Percentiles rank a stretch among this genome's conserved stretches.
Evolutionary conservation across 2,113 vertebrate genomes (phyloP).

Genomic region (Oryzias melastigma): DNA sequence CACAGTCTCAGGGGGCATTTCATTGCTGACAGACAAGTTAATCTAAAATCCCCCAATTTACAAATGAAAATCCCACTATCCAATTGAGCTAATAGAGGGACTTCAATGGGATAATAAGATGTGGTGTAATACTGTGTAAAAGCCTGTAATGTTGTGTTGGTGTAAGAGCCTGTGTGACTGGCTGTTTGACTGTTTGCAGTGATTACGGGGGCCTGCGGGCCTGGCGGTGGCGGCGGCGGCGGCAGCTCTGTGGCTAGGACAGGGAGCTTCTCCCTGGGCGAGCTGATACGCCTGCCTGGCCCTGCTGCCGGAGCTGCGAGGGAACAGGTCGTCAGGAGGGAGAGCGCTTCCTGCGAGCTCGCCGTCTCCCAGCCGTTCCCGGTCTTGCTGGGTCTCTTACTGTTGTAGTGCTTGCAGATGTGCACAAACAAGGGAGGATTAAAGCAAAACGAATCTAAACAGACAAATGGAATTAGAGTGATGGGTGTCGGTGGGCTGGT

Average conservation of each 20-base stretch:
- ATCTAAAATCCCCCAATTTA: conserved; percentile 83
- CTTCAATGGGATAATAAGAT: conserved; percentile 83
- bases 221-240: conserved; percentile 40
- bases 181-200: conserved; percentile 76
- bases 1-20: conserved; percentile 74
- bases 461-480: conserved; percentile 83
- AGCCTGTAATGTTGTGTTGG: conserved; percentile 81
- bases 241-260: conserved; percentile 49
- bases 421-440: conserved; percentile 81
- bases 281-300: conserved; percentile 57
- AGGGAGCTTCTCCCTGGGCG: conserved; percentile 68
- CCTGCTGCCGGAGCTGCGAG: conserved; percentile 54
- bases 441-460: conserved; percentile 83
- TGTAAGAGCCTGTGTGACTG: conserved; percentile 73
- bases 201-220: conserved; percentile 75
- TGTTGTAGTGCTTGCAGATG: conserved; percentile 74
- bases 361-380: conserved; percentile 21
- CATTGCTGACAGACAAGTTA: conserved; percentile 78
- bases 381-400: conserved; percentile 51
- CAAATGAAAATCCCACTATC: conserved; percentile 84
- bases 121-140: conserved; percentile 84
- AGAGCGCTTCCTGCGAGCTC: conserved; percentile 48
- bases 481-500: conserved; percentile 80
- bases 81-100: conserved; percentile 84
- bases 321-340: conserved; percentile 53